Evolutionary conservation across 2,113 vertebrate species (phyloP), one percentile per base, ranked within the genome.

Genomic region (Albula goreensis): DNA sequence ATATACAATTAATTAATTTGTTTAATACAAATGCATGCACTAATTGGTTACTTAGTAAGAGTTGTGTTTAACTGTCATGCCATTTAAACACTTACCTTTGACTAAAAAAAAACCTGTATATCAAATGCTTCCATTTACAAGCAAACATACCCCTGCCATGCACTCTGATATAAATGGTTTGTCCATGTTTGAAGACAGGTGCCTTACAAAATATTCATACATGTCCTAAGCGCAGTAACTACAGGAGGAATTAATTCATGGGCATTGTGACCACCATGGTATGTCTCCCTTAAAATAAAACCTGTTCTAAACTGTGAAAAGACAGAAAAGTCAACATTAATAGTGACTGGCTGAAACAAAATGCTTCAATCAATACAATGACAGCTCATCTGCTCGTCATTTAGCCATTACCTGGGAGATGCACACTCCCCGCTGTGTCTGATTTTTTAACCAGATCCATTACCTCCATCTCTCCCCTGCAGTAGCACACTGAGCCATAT

Each of bases 321-420:
- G 74, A 50, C 49, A 50, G 13, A 48, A 49, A 79, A 49, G 41
- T 79, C 78, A 79, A 79, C 49, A 48, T 79, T 79, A 79, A 79
- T 79, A 50, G 78, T 95, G 92, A 94, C 92, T 94, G 93, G 93
- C 91, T 95, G 89, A 91, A 91, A 94, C 87, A 93, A 94, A 95
- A 94, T 89, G 90, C 85, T 93, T 94, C 92, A 94, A 96, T 94
- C 94, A 91, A 92, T 94, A 89, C 0, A 48, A 88, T 5, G 8
- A 91, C 83, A 86, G 90, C 88, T 95, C 93, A 93, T 93, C 90
- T 93, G 89, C 91, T 95, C 13, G 2, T 93, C 92, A 93, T 92
- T 95, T 92, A 91, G 82, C 89, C 93, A 94, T 95, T 95, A 95
- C 94, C 93, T 96, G 94, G 91, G 92, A 95, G 93, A 94, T 0